Evolutionary conservation across 1,140 invertebrate genomes (phyloP).

Genomic region (Drosophila watanabei): DNA sequence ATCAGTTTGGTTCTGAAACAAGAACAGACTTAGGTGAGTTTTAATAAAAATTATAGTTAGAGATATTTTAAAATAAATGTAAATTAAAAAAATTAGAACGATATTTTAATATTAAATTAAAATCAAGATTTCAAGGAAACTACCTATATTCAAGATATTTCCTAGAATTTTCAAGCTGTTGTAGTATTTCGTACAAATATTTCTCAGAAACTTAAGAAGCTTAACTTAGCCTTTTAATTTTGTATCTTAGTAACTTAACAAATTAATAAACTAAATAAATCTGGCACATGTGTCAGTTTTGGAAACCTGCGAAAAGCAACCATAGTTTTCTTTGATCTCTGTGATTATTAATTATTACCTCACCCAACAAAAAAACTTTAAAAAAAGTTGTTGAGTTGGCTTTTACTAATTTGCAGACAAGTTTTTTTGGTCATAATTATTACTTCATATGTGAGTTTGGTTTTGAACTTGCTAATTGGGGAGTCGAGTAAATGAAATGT

Average conservation of each 20-base stretch:
- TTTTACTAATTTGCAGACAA: constrained; percentile 72
- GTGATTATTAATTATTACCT: constrained; percentile 31
- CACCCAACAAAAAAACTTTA: constrained; percentile 25
- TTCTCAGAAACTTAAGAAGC: background rate
- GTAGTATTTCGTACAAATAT: background rate
- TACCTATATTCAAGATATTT: background rate
- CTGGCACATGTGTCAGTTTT: background rate
- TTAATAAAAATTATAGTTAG: background rate
- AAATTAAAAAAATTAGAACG: background rate
- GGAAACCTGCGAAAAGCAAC: background rate
- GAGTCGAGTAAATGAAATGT: constrained; percentile 17
- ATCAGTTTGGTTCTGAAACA: constrained; percentile 22
- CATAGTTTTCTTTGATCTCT: constrained; percentile 22
- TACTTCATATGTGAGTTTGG: constrained; percentile 41
- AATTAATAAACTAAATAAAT: background rate
- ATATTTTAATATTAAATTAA: background rate
- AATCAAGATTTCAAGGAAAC: background rate
- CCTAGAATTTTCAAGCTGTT: too few species aligned
- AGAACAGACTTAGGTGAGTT: constrained; percentile 28
- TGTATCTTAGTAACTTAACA: background rate
- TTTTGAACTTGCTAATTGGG: constrained; percentile 62
- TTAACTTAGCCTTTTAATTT: background rate
- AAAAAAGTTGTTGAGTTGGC: constrained; percentile 46
- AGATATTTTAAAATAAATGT: background rate
- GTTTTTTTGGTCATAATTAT: constrained; percentile 55